Evolutionary conservation across 2,113 vertebrate species (phyloP).

Genomic region (Phaethon lepturus): DNA sequence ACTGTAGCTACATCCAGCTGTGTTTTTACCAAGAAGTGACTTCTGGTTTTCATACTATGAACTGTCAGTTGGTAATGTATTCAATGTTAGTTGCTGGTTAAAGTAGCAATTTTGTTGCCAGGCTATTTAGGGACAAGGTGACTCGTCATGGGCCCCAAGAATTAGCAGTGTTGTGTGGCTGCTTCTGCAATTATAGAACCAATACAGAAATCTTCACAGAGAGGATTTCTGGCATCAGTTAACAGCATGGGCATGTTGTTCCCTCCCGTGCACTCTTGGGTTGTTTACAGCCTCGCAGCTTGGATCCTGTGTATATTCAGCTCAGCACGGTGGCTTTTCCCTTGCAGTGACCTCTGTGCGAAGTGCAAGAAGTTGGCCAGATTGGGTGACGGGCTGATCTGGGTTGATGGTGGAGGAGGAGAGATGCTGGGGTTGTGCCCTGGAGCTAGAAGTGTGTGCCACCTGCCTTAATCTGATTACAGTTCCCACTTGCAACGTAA

Average conservation of each 20-base stretch:
- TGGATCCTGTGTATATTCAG: background rate
- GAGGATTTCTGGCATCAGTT: background rate
- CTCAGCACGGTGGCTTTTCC: background rate
- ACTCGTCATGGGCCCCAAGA: background rate
- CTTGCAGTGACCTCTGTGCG: background rate
- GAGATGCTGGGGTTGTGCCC: background rate
- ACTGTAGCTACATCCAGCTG: background rate
- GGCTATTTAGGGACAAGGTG: background rate
- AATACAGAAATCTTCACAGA: background rate
- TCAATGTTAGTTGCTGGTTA: background rate
- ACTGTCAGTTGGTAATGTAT: background rate
- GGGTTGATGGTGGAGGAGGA: background rate
- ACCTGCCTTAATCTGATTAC: background rate
- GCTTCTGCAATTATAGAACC: background rate
- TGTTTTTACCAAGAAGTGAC: background rate
- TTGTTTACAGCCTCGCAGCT: background rate
- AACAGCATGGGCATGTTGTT: accelerated
- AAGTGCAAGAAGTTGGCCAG: background rate
- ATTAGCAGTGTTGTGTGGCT: background rate
- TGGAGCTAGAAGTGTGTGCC: background rate
- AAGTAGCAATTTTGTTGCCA: background rate
- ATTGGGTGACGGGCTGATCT: background rate
- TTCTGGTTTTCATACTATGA: background rate
- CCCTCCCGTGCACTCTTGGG: background rate
- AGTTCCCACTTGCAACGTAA: background rate